Percentiles rank a stretch among this genome's conserved stretches.
Evolutionary conservation across 1,140 invertebrate genomes (phyloP).

Genomic region (Stenopsyche tienmushanensis): DNA sequence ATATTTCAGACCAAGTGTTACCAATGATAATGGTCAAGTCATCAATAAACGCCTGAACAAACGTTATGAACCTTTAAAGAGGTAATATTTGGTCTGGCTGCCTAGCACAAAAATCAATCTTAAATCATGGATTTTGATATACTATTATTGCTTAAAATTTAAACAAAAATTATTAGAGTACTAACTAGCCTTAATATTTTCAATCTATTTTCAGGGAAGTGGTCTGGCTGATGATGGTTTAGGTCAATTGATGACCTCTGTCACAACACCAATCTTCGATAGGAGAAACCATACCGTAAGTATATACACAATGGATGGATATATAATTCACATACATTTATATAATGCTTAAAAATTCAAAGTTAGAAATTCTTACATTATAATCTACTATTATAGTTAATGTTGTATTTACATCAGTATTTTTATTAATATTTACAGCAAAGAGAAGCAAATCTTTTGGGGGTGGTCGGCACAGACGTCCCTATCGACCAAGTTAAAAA

Average conservation of each 20-base stretch:
- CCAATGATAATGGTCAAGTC: no score
- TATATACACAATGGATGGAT: slow-evolving; percentile 42
- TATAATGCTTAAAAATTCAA: background rate
- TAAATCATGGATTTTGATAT: no score
- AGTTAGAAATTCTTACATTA: background rate
- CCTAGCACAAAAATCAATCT: no score
- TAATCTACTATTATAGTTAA: background rate
- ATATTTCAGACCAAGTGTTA: background rate
- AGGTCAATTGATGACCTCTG: slow-evolving; percentile 83
- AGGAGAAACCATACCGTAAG: slow-evolving; percentile 84
- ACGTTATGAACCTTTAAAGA: no score
- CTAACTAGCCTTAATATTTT: background rate
- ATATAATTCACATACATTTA: no score
- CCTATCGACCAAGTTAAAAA: slow-evolving; percentile 90
- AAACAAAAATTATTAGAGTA: background rate
- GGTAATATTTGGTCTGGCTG: no score
- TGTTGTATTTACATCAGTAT: slow-evolving; percentile 1
- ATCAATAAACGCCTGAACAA: no score
- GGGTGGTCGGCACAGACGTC: slow-evolving; percentile 92
- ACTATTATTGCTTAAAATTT: background rate
- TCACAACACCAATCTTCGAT: slow-evolving; percentile 90
- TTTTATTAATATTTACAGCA: slow-evolving; percentile 58
- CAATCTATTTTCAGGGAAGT: slow-evolving; percentile 58
- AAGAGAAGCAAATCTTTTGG: slow-evolving; percentile 82
- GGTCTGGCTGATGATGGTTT: slow-evolving; percentile 68